Evolutionary conservation across 2,113 vertebrate species (phyloP), one percentile per base, ranked within the genome.

Genomic region (Scortum barcoo): DNA sequence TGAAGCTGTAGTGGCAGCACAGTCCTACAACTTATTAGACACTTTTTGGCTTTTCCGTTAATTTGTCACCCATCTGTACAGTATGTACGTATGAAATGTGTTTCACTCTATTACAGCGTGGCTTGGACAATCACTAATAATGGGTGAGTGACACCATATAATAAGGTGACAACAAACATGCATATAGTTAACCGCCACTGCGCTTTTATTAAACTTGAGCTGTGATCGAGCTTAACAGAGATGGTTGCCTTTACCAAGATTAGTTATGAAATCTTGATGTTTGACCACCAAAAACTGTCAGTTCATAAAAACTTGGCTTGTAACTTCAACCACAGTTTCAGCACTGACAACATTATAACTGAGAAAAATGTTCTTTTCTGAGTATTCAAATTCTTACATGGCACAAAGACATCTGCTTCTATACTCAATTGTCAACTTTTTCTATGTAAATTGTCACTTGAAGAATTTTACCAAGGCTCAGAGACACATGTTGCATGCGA

Each of bases 281-380:
- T 56, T 19, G 6, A 76, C 2, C 28, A 44, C 1, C 8, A 56
- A 38, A 56, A 70, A 19, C 26, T 63, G 33, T 73, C 54, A 63
- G n/a, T 48, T 38, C 9, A 46, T 30, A 71, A 62, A 58, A 76
- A 42, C 20, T 53, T 77, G 60, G 67, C 83, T 61, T 48, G 4
- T 1, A 76, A 33, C 38, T 28, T 56, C 17, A 3, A 79, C 56
- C 62, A 70, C 26, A 69, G 12, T 70, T 57, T 60, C 48, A 69
- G 65, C 48, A 13, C 28, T 19, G 36, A 40, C 50, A 36, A 11
- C 19, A 70, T 53, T 26, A 38, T 65, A 53, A 78, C 1, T 30
- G 26, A 38, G 17, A 77, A 33, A 57, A 72, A 40, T 17, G 2
- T 16, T 26, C 9, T 17, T 28, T 56, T 51, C 28, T 61, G 24